These are phyloP conservation scores for Acanthosepion lycidas DNA, from an alignment of 2,888 invertebrate species.

Conservation along the genomic window DNA sequence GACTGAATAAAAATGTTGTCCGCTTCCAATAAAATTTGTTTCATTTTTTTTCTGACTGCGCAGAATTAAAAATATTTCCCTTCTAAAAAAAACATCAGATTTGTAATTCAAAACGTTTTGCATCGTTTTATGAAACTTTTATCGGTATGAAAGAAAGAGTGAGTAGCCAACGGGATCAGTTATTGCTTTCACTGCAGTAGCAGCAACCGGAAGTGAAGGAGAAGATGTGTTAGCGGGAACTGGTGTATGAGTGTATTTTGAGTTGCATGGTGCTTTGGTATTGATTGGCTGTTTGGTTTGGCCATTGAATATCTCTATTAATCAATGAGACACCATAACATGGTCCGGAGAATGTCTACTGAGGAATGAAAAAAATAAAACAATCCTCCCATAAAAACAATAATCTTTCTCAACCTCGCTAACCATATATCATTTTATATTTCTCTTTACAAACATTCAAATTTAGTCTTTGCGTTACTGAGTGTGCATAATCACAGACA, in stretches of 20 bases:
- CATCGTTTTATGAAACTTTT: neutral
- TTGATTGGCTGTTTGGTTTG: neutral
- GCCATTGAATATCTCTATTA: neutral
- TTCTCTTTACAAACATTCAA: neutral
- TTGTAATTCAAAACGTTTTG: too few relatives aligned
- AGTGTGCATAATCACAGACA: neutral
- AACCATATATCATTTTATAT: neutral
- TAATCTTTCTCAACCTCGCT: neutral
- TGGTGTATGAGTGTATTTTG: neutral
- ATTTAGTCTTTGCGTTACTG: neutral
- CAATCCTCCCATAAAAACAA: neutral
- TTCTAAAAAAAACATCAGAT: neutral
- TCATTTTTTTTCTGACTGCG: neutral
- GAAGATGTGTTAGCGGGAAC: neutral
- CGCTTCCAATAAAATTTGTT: too few relatives aligned
- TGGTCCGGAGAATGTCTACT: neutral
- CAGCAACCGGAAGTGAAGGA: neutral
- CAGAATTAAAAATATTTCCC: neutral
- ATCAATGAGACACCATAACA: slow-evolving; percentile 16
- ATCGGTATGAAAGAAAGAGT: neutral
- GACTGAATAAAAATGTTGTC: too few relatives aligned
- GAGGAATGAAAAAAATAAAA: neutral
- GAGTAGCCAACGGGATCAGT: neutral
- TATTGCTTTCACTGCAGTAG: neutral
- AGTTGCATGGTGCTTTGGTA: neutral